phyloP scores from a whole-genome alignment of 1,140 invertebrate genomes.

The Cydia amplana region DNA sequence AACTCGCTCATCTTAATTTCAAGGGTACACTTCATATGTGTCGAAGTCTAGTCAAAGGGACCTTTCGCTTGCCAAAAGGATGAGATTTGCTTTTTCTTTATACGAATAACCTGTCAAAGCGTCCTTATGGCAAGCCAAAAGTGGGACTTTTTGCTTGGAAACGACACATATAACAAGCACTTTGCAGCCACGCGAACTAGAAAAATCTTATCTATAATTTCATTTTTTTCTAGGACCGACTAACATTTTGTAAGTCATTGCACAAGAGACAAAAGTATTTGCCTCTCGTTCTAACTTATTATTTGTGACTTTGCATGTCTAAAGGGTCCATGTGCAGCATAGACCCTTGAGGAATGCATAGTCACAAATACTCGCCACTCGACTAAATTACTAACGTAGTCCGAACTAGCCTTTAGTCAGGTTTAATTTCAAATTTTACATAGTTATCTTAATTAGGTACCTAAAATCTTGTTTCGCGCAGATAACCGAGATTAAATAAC shows the following conservation, averaged over 20 bases:
- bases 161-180: no score
- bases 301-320: not conserved
- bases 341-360: no score
- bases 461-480: conserved; percentile 1
- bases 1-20: not conserved
- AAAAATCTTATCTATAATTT: conserved; percentile 2
- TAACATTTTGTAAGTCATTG: not conserved
- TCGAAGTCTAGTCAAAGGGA: no score
- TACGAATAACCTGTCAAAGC: no score
- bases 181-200: not conserved
- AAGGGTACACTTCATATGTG: not conserved
- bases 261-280: not conserved
- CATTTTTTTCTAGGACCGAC: not conserved
- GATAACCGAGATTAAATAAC: not conserved
- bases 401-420: not conserved
- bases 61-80: no score
- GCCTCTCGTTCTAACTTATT: not conserved
- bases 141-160: no score
- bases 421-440: not conserved
- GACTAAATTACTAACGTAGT: no score
- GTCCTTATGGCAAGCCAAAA: no score
- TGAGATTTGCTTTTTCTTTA: no score
- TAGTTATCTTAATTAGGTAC: not conserved
- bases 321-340: no score
- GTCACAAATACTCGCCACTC: no score